Evolutionary conservation across 2,888 invertebrate genomes (phyloP), one percentile per base, ranked within the genome.

Genomic region (Galerucella nymphaeae): DNA sequence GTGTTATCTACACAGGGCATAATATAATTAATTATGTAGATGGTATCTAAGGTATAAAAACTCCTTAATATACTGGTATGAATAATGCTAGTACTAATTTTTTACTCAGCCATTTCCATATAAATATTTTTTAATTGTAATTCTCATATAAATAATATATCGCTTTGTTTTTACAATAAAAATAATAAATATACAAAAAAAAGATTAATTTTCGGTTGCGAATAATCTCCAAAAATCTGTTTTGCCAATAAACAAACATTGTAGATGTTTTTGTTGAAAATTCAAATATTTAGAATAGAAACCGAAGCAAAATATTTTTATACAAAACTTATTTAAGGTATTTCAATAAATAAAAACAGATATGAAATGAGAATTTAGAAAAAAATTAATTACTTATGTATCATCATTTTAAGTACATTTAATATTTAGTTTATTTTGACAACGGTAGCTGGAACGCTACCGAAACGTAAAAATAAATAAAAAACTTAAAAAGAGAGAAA

Each of bases 241-340:
- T 53, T 53, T 53, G 53, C 53, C 9, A 6, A 53, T 53, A 53
- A 53, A 53, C 16, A 53, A 53, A 18, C 53, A 53, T 53, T 10
- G 3, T 9, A 18, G 11, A 45, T 45, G 14, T 45, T 53, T 53
- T 53, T 16, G n/a, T 53, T 53, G 2, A 48, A 53, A 18, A 53
- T 10, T 53, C 18, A 53, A 53, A 53, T 53, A 16, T 53, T 53
- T 53, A 53, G 14, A 45, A 45, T 13, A 4, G 2, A 3, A 45
- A 14, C 45, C 14, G 14, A 45, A 45, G 4, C 8, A 50, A 50
- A 50, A 50, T 50, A 50, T 50, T 50, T 50, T 45, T 45, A 45
- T 45, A 45, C 14, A 38, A 9, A 38, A 38, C 30, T 8, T 6
- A 30, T 5, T 30, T 38, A 8, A 38, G 30, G 45, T 45, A 45